Base-by-base conservation (phyloP, 2,113 vertebrate genomes). In the Centropristis striata region DNA sequence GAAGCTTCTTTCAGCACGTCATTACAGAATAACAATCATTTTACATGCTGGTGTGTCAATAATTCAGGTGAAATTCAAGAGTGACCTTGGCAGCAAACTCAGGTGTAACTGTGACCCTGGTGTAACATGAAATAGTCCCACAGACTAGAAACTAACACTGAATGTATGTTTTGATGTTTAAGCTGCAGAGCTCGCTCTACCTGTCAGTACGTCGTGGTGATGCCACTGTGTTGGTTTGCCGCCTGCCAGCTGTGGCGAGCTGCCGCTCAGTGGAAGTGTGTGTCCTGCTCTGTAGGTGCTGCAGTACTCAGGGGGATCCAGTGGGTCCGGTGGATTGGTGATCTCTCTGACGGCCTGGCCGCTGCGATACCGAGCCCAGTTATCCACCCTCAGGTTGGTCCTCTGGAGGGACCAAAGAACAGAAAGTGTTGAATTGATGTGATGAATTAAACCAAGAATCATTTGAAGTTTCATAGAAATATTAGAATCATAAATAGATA, bases 181-280 rank as follows among this genome's bases (percentile, higher is more conserved):
- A 21, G 5, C 1, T 54, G 32, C 16, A 28, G 16, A 4, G 32
- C 16, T 55, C 47, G 15, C 15, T 13, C 13, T 66, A 90, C 92
- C 93, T 54, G 93, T 94, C 71, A 94, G 78, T 47, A 94, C 81
- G 70, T 93, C 11, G 59, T 94, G 80, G 7, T 57, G 75, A 81
- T 93, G 92, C 86, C 89, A 78, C 61, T 11, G 4, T 9, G 77
- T 83, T 5, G 61, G 70, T 20, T 15, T 83, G 36, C 91, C 90
- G 0, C 54, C 51, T 3, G n/a, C 28, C 27, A 3, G 64, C 4
- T 53, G 72, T 1, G 42, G 6, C 0, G 55, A 1, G 13, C 12
- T 4, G 1, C 1, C 16, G 0, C 3, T 2, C 0, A 1, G 51
- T 0, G 44, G 59, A 28, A 10, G 21, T 3, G 37, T 15, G 77